Evolutionary conservation across 2,797 vertebrate genomes (phyloP).

Genomic region (Gephyroberyx darwinii): DNA sequence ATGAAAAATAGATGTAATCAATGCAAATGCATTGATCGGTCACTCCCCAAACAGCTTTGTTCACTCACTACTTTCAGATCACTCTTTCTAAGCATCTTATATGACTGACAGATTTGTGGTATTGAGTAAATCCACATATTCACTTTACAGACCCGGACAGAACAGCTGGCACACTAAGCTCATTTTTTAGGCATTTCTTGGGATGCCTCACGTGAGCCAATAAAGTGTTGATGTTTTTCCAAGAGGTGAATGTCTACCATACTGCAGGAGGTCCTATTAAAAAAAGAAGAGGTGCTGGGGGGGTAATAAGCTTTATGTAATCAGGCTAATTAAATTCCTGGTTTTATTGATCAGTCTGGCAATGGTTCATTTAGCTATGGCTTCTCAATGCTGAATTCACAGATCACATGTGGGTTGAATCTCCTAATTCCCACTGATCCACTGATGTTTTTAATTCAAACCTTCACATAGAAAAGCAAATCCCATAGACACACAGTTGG

Average conservation of each 20-base stretch:
- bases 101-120: neutral
- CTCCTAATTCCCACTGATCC: neutral
- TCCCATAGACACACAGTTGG: too few species aligned
- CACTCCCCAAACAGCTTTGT: too few species aligned
- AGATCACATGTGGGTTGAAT: neutral
- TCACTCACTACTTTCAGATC: neutral
- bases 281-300: neutral
- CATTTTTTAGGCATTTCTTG: conserved; percentile 9
- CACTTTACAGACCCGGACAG: neutral
- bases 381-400: conserved; percentile 11
- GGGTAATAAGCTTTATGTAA: neutral
- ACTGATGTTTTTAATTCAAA: too few species aligned
- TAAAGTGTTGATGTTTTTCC: conserved; percentile 7
- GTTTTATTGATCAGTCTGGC: conserved; percentile 4
- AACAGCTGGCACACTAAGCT: neutral
- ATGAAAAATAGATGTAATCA: neutral
- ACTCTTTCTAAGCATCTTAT: neutral
- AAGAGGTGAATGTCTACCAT: neutral
- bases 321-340: neutral
- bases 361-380: conserved; percentile 4
- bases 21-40: too few species aligned
- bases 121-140: neutral
- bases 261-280: neutral
- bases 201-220: conserved; percentile 11
- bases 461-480: too few species aligned